Percentiles rank a stretch among this genome's conserved stretches.
phyloP scores from a whole-genome alignment of 2,113 vertebrate species.

The Cynoglossus semilaevis region DNA sequence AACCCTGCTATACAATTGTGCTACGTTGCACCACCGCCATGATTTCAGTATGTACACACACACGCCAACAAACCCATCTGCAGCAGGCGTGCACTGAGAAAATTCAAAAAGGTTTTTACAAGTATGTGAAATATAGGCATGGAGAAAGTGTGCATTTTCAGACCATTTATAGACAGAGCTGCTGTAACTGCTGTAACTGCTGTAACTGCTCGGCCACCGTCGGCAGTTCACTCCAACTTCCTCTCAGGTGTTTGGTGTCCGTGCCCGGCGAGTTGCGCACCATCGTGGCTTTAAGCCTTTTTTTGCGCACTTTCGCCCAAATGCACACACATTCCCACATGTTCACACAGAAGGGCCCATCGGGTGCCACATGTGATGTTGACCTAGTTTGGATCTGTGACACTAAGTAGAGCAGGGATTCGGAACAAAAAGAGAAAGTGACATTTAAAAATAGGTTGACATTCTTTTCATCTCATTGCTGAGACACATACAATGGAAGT shows the following conservation, averaged over 20 bases:
- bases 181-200: no score
- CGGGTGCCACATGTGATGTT: constrained; percentile 72
- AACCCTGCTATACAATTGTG: constrained; percentile 44
- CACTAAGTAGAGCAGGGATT: constrained; percentile 75
- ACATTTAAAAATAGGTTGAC: constrained; percentile 79
- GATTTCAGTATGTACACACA: constrained; percentile 15
- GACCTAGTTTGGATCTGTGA: constrained; percentile 77
- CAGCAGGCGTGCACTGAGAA: no score
- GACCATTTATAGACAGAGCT: no score
- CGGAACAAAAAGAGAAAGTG: constrained; percentile 74
- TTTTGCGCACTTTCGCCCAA: constrained; percentile 20
- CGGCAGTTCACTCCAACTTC: background rate
- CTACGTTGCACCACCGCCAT: constrained; percentile 32
- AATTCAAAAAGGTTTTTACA: no score
- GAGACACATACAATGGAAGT: constrained; percentile 56
- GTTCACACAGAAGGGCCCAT: constrained; percentile 61
- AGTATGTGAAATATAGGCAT: no score
- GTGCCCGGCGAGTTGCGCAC: constrained; percentile 27
- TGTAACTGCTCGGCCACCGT: background rate
- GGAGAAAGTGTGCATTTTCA: no score
- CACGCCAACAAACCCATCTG: background rate
- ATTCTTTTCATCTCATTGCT: constrained; percentile 71
- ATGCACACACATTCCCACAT: constrained; percentile 28
- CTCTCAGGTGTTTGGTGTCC: constrained; percentile 21
- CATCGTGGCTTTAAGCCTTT: constrained; percentile 30